phyloP scores from a whole-genome alignment of 2,113 vertebrate species.

The Tautogolabrus adspersus region DNA sequence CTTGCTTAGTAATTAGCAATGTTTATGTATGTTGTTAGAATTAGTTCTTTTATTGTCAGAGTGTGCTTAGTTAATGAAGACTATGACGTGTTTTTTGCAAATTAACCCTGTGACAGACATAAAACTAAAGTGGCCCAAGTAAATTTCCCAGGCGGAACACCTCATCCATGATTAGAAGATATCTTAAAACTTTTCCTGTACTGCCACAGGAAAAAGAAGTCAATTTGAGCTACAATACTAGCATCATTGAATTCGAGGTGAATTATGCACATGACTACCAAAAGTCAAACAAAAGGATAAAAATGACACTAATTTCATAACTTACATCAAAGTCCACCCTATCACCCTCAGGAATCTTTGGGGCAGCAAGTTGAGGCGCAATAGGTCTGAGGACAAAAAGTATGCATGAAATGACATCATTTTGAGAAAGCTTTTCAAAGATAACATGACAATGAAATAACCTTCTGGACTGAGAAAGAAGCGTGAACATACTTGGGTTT shows the following conservation, averaged over 20 bases:
- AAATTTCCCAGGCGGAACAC: too few species aligned
- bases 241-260: too few species aligned
- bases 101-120: too few species aligned
- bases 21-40: too few species aligned
- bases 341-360: conserved; percentile 86
- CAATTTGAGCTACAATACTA: too few species aligned
- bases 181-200: too few species aligned
- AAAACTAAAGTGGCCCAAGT: too few species aligned
- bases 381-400: conserved; percentile 66
- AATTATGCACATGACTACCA: not conserved
- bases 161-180: too few species aligned
- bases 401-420: not conserved
- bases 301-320: not conserved
- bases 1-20: not conserved
- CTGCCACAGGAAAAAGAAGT: too few species aligned
- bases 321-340: conserved; percentile 86
- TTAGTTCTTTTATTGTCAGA: too few species aligned
- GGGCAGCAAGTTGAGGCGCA: conserved; percentile 81
- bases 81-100: too few species aligned
- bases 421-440: not conserved
- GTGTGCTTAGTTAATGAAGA: not conserved
- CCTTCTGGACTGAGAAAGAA: not conserved
- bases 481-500: conserved; percentile 81
- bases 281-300: not conserved
- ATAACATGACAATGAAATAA: not conserved